Base-by-base conservation (phyloP, 2,888 invertebrate genomes). In the Caenorhabditis becei region DNA sequence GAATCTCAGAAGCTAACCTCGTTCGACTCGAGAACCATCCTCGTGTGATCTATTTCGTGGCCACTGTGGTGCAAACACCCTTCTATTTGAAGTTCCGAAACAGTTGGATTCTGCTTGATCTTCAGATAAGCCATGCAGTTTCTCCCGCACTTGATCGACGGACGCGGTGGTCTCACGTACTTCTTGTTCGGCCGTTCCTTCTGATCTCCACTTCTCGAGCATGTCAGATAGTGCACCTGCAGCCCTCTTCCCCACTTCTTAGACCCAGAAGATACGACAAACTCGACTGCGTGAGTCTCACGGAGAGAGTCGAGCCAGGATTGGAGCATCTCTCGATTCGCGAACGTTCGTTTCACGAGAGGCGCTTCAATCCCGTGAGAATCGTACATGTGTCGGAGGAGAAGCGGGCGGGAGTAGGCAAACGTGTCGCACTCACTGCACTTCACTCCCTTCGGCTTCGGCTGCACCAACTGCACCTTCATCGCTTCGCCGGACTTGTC, bases 71-170 rank as follows among this genome's bases (percentile, higher is more conserved):
- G 80, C 5, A 86, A 59, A 54, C 86, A 86, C 23, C 86, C 86
- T 66, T 86, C 86, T 18, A 86, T 83, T 70, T 85, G 85, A 16
- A 85, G 79, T 26, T 79, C 79, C 0, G 83, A 83, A 3, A 83
- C 83, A 0, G 83, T 82, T 16, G 85, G 85, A 61, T 85, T 85
- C 51, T 85, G 85, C 28, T 85, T 85, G 35, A 85, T 85, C 72
- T 86, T 86, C 58, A 86, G 59, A 47, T 86, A 86, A 11, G 86
- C 86, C 83, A 83, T 86, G 37, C 86, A 86, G 37, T 84, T 86
- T 41, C 82, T 75, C 14, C 86, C 86, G 24, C 86, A 86, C 47
- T 86, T 86, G 28, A 86, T 86, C 2, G 86, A 84, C 23, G 84
- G 83, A 26, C 86, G 32, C 44, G 86, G 83, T 23, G 83, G 84